phyloP scores from a whole-genome alignment of 2,888 invertebrate genomes.

The Amphimallon solstitiale region DNA sequence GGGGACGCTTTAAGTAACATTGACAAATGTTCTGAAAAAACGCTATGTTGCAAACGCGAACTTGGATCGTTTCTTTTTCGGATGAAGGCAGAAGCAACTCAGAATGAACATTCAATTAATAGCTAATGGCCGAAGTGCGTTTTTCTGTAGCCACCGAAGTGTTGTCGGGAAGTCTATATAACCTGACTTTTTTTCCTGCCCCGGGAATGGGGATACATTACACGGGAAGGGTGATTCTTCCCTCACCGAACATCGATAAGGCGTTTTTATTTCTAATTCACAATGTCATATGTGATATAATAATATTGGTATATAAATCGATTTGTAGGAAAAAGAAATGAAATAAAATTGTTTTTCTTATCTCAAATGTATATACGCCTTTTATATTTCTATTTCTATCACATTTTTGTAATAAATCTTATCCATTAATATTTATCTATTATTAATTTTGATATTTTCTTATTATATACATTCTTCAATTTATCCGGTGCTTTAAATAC shows the following conservation, averaged over 20 bases:
- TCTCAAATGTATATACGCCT: no score
- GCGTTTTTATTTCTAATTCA: conserved; percentile 5
- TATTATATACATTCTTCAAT: no score
- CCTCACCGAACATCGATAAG: conserved; percentile 30
- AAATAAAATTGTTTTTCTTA: no score
- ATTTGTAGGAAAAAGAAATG: no score
- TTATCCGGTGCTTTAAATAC: no score
- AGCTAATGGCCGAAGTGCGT: conserved; percentile 49
- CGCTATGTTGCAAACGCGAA: conserved; percentile 37
- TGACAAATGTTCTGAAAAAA: conserved; percentile 44
- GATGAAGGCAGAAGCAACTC: conserved; percentile 33
- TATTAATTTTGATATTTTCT: no score
- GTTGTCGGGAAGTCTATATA: conserved; percentile 43
- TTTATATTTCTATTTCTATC: no score
- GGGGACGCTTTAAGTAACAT: conserved; percentile 40
- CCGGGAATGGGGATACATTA: conserved; percentile 30
- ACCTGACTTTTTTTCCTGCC: conserved; percentile 33
- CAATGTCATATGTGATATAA: neutral
- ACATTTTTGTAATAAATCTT: no score
- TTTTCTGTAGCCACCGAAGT: conserved; percentile 46
- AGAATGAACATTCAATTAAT: conserved; percentile 49
- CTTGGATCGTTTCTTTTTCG: conserved; percentile 40
- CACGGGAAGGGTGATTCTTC: conserved; percentile 14
- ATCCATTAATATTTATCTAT: no score
- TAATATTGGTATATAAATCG: no score